Evolutionary conservation across 2,888 invertebrate genomes (phyloP).

Genomic region (Glyphotaelius pellucidus): DNA sequence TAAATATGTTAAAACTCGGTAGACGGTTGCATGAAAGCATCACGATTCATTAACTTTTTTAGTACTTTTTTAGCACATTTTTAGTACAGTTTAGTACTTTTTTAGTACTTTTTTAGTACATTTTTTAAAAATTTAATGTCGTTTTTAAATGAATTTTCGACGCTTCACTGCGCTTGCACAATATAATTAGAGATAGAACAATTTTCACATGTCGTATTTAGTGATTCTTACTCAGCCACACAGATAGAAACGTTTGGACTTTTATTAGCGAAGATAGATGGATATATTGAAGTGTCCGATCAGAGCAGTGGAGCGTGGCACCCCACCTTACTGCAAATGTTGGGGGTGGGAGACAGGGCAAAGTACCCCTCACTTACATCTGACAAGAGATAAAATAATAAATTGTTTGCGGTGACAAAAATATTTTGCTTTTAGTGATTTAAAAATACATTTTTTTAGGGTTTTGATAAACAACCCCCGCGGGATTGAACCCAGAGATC

Average conservation of each 20-base stretch:
- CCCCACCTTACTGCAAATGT: background rate
- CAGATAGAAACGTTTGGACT: background rate
- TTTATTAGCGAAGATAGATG: background rate
- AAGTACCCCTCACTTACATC: background rate
- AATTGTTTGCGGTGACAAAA: background rate
- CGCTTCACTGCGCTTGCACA: background rate
- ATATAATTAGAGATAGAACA: background rate
- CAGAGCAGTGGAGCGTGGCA: background rate
- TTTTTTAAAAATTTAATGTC: no score
- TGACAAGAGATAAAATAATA: background rate
- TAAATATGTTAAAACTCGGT: no score
- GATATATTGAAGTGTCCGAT: background rate
- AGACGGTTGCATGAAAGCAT: no score
- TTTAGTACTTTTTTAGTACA: no score
- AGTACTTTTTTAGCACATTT: no score
- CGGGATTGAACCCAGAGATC: no score
- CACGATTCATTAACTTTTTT: no score
- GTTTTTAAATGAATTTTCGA: no score
- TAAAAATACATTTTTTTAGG: no score
- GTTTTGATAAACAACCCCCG: no score
- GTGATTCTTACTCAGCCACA: background rate
- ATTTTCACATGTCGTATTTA: background rate
- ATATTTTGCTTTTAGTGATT: background rate
- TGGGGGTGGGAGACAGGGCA: background rate
- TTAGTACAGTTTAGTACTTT: no score